Conservation (phyloP, 2,113 vertebrate genomes). For the Montifringilla adamsi region DNA sequence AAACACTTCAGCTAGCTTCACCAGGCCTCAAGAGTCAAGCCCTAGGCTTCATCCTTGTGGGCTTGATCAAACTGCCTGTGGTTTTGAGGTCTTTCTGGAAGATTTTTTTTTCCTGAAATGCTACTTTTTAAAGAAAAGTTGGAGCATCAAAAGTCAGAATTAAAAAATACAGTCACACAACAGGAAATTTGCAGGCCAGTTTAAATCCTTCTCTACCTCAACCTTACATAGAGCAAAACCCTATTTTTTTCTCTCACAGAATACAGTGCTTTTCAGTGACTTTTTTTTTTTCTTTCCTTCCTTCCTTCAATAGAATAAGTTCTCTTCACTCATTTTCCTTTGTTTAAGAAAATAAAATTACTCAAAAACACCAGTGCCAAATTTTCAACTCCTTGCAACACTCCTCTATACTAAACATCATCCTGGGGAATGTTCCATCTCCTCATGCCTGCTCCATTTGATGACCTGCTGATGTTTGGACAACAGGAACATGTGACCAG, state of each 20-base stretch:
- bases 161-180: neutral
- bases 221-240: neutral
- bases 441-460: fast-evolving
- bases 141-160: neutral
- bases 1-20: neutral
- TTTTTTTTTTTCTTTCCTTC: neutral
- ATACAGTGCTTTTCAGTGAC: neutral
- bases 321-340: neutral
- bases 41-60: neutral
- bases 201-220: neutral
- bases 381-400: fast-evolving
- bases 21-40: neutral
- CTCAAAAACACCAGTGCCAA: neutral
- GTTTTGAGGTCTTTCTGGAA: neutral
- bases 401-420: neutral
- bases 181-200: neutral
- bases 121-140: neutral
- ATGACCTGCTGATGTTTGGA: neutral
- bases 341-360: neutral
- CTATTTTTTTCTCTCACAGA: fast-evolving
- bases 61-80: neutral
- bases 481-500: neutral
- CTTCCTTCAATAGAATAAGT: neutral
- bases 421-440: neutral
- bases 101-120: neutral